Base-by-base conservation (phyloP, 2,797 vertebrate genomes). In the Centroberyx gerrardi region DNA sequence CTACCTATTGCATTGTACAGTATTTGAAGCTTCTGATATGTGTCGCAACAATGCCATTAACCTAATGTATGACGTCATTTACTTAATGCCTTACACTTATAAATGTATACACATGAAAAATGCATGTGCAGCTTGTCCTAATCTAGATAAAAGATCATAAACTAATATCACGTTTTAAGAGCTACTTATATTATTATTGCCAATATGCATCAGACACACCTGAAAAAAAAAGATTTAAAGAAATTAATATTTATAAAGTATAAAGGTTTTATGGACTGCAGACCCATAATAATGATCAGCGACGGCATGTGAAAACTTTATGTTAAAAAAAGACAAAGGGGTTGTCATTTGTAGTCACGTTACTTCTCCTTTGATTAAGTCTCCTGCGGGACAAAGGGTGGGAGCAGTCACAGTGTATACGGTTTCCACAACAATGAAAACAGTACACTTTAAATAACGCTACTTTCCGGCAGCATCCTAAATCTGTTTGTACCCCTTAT, bases 41-140 rank as follows among this genome's bases (percentile, higher is more conserved):
- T 82, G 81, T 85, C 49, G 53, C 93, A 92, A 92, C 91, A 90
- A 90, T 85, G 67, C 87, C 88, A 92, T 92, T 94, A 93, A 87
- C 76, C 82, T 91, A 89, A 94, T 88, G 90, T 85, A 92, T 94
- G 90, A 94, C 78, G 82, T 93, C 89, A 94, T 83, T 72, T 82
- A 83, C 78, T 88, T 89, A 91, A 92, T 80, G 80, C 72, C 73
- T 69, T 61, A 72, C 73, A 80, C 80, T 81, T 79, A 64, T 76
- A 88, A 68, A 88, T 90, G 73, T 70, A 90, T 80, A 85, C 71
- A 62, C 80, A 89, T 78, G 83, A 92, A 90, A 92, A 78, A 88
- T 84, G 72, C 86, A 85, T 68, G 77, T 76, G 68, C 60, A 64
- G 76, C 67, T 59, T 4, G 63, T 80, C 82, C 65, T 75, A 76